Conservation (phyloP, 2,888 invertebrate genomes). For the Teleogryllus oceanicus region DNA sequence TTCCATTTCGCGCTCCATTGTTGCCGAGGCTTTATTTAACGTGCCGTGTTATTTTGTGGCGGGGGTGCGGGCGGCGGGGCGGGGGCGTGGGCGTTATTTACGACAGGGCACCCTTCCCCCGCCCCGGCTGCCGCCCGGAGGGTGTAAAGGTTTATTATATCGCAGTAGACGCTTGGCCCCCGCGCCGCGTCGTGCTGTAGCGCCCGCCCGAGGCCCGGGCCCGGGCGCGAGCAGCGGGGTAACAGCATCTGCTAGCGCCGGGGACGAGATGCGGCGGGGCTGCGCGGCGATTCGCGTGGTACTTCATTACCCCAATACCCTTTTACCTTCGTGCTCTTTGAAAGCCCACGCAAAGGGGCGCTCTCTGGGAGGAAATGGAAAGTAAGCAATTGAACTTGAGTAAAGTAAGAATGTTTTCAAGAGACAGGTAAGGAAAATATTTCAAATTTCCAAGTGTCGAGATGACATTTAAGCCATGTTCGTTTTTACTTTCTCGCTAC, state of each 20-base stretch:
- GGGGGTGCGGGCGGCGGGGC: background rate
- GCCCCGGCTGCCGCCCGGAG: background rate
- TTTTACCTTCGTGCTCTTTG: too few relatives aligned
- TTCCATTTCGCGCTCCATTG: slow-evolving; percentile 30
- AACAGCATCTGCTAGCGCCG: background rate
- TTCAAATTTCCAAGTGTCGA: too few relatives aligned
- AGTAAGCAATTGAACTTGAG: too few relatives aligned
- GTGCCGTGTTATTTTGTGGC: slow-evolving; percentile 21
- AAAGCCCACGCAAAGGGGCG: too few relatives aligned
- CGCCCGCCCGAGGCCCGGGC: background rate
- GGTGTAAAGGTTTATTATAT: slow-evolving; percentile 32
- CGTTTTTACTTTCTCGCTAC: too few relatives aligned
- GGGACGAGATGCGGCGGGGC: background rate
- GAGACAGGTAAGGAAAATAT: too few relatives aligned
- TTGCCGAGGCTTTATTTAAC: slow-evolving; percentile 29
- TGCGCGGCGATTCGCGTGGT: slow-evolving; percentile 35
- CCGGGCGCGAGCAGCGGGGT: too few relatives aligned
- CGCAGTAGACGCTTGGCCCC: slow-evolving; percentile 22
- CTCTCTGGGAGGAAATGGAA: too few relatives aligned
- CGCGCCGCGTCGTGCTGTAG: background rate
- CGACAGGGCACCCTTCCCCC: background rate
- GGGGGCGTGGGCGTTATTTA: slow-evolving; percentile 26
- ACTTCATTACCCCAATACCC: background rate
- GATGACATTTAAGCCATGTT: too few relatives aligned
- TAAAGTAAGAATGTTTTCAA: too few relatives aligned